Conservation (phyloP, 1,140 invertebrate species). For the Drosophila suzukii region DNA sequence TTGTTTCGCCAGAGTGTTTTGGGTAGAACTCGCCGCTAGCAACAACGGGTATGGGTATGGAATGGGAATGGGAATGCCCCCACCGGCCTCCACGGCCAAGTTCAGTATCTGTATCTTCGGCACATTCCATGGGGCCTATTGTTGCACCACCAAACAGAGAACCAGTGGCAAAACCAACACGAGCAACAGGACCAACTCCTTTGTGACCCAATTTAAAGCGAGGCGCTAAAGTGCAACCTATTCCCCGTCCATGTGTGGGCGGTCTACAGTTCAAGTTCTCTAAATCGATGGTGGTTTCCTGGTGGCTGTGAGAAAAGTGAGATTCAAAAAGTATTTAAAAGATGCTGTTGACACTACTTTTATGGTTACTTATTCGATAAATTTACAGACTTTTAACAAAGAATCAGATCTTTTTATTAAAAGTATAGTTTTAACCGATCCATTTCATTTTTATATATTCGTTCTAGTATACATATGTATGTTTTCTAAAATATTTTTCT, state of each 20-base stretch:
- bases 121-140: conserved; percentile 71
- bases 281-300: neutral
- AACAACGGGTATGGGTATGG: conserved; percentile 10
- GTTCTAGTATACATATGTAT: too few species aligned
- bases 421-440: too few species aligned
- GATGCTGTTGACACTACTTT: too few species aligned
- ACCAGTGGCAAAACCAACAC: neutral
- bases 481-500: too few species aligned
- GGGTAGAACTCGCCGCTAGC: conserved; percentile 19
- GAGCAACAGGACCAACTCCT: conserved; percentile 29
- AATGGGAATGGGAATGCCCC: neutral
- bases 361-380: too few species aligned
- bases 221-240: conserved; percentile 61
- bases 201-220: conserved; percentile 69
- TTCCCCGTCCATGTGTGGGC: conserved; percentile 1
- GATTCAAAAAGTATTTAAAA: too few species aligned
- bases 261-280: neutral
- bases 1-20: conserved; percentile 14
- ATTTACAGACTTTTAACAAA: too few species aligned
- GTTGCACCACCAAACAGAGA: conserved; percentile 48
- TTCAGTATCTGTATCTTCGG: conserved; percentile 82
- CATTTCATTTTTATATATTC: too few species aligned
- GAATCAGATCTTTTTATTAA: too few species aligned
- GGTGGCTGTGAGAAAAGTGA: neutral
- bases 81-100: conserved; percentile 69